phyloP scores from a whole-genome alignment of 2,113 vertebrate species.

The Menura novaehollandiae region DNA sequence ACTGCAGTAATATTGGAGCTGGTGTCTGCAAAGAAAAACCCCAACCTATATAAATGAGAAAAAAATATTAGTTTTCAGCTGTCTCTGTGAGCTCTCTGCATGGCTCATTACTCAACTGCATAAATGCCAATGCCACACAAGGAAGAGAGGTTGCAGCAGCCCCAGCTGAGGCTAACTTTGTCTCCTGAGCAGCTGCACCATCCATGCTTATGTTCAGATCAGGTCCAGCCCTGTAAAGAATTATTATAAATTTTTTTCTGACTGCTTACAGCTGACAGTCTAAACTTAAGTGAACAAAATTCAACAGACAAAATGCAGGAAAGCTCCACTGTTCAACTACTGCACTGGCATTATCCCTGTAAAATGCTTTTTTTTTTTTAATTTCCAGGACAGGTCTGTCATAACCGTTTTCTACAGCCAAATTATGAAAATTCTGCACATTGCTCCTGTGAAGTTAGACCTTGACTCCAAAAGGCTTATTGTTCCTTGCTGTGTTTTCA shows the following conservation, averaged over 20 bases:
- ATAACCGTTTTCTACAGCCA: background rate
- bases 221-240: background rate
- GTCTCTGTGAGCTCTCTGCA: background rate
- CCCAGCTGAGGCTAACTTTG: background rate
- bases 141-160: background rate
- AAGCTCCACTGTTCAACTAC: background rate
- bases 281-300: background rate
- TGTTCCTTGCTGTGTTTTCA: background rate
- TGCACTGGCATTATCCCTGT: background rate
- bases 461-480: background rate
- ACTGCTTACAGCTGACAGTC: background rate
- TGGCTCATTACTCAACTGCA: background rate
- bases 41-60: background rate
- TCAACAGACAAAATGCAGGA: background rate
- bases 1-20: background rate
- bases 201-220: background rate
- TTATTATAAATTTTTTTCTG: background rate
- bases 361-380: background rate
- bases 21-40: background rate
- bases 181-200: background rate
- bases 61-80: background rate
- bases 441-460: background rate
- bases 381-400: background rate
- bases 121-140: background rate
- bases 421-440: background rate